Evolutionary conservation across 2,888 invertebrate genomes (phyloP).

Genomic region (Congeria kusceri): DNA sequence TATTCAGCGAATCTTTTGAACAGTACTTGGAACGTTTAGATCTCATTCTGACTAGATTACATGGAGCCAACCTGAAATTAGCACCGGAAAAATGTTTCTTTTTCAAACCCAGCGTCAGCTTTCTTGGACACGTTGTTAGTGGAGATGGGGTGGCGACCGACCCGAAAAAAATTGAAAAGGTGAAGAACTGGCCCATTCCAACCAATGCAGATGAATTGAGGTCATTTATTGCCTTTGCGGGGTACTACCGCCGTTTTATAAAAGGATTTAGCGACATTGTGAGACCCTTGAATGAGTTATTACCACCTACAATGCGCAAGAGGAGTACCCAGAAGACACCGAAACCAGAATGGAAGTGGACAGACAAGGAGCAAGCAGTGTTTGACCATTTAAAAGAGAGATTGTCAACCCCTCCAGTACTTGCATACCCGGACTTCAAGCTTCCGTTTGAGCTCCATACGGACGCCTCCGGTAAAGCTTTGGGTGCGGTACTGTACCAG

Average conservation of each 20-base stretch:
- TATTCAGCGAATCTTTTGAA: conserved; percentile 13
- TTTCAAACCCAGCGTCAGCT: not conserved
- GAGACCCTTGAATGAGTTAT: conserved; percentile 8
- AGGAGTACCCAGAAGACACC: not conserved
- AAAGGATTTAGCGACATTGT: conserved; percentile 17
- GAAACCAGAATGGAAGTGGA: conserved; percentile 4
- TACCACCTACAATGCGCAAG: conserved; percentile 7
- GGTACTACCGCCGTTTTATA: conserved; percentile 13
- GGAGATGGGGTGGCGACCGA: conserved; percentile 15
- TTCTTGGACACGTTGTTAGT: conserved; percentile 24
- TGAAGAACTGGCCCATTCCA: conserved; percentile 25
- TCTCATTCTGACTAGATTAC: conserved; percentile 12
- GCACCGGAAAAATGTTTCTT: not conserved
- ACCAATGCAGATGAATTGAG: conserved; percentile 3
- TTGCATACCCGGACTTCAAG: conserved; percentile 28
- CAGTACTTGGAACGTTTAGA: conserved; percentile 8
- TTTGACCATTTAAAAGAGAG: conserved; percentile 24
- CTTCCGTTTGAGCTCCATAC: conserved; percentile 39
- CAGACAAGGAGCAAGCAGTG: conserved; percentile 10
- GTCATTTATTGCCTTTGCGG: conserved; percentile 10
- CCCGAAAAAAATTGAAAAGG: conserved; percentile 8
- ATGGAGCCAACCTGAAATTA: conserved; percentile 1
- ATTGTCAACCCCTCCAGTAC: conserved; percentile 25
- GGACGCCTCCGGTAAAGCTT: conserved; percentile 33
- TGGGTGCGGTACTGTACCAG: conserved; percentile 53